A percentile compares a stretch with the other conserved stretches of the same genome.
phyloP scores from a whole-genome alignment of 2,797 vertebrate genomes.

The Falco biarmicus region DNA sequence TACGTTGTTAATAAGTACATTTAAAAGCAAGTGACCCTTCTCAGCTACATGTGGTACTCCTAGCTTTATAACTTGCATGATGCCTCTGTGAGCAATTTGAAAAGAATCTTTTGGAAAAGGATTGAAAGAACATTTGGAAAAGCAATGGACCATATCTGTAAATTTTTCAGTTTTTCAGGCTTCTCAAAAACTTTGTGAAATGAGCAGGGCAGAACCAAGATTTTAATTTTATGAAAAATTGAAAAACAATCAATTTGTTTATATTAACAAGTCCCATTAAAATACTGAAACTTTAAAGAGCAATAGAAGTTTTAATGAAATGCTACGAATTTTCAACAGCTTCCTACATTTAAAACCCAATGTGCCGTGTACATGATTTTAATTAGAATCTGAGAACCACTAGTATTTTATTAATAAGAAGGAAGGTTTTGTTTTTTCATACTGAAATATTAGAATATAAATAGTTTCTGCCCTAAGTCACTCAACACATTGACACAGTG shows the following conservation, averaged over 20 bases:
- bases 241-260: not conserved
- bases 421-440: not conserved
- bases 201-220: not conserved
- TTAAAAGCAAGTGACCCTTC: not conserved
- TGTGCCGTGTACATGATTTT: not conserved
- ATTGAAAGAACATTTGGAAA: not conserved
- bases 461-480: not conserved
- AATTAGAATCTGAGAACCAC: not conserved
- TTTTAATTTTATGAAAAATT: not conserved
- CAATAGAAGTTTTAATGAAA: not conserved
- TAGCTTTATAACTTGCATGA: not conserved
- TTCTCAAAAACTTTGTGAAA: not conserved
- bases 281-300: not conserved
- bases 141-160: not conserved
- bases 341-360: not conserved
- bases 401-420: not conserved
- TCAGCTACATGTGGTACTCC: not conserved
- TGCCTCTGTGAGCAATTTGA: not conserved
- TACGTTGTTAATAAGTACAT: not conserved
- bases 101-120: not conserved
- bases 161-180: not conserved
- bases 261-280: not conserved
- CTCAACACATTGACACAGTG: not conserved
- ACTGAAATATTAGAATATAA: not conserved
- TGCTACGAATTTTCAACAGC: not conserved